Percentiles rank a stretch among this genome's conserved stretches.
Evolutionary conservation across 92 coral and sea anemone genomes (phyloP).

Genomic region (Umimayanthus chanpuru): DNA sequence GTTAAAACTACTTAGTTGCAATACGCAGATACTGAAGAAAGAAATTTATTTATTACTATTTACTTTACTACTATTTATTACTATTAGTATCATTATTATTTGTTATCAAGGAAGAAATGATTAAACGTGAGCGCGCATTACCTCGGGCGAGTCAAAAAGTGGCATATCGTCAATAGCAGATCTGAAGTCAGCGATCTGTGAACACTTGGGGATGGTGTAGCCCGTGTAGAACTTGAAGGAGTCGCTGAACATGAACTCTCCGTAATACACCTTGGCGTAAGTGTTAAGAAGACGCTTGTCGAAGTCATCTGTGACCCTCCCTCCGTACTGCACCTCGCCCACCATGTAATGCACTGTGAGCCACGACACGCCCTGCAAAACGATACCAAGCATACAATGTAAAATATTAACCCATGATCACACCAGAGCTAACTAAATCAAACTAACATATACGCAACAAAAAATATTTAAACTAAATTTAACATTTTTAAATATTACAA

Average conservation of each 20-base stretch:
- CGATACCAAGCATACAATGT: neutral
- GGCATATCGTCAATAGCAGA: constrained; percentile 93
- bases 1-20: neutral
- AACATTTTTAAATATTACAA: no score
- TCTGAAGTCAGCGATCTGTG: constrained; percentile 87
- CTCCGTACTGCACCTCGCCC: constrained; percentile 99
- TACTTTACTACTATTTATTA: no score
- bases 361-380: constrained; percentile 93
- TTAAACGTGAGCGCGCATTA: constrained; percentile 1
- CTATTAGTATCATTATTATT: no score
- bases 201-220: constrained; percentile 85
- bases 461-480: no score
- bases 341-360: constrained; percentile 97
- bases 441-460: no score
- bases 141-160: constrained; percentile 95
- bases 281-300: constrained; percentile 97
- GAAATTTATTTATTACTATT: no score
- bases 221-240: constrained; percentile 96
- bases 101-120: neutral
- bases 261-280: constrained; percentile 92
- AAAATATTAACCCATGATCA: neutral
- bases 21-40: neutral
- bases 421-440: neutral
- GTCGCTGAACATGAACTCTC: constrained; percentile 90
- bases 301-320: constrained; percentile 97